Conservation (phyloP, 2,888 invertebrate genomes). For the Limnephilus marmoratus region DNA sequence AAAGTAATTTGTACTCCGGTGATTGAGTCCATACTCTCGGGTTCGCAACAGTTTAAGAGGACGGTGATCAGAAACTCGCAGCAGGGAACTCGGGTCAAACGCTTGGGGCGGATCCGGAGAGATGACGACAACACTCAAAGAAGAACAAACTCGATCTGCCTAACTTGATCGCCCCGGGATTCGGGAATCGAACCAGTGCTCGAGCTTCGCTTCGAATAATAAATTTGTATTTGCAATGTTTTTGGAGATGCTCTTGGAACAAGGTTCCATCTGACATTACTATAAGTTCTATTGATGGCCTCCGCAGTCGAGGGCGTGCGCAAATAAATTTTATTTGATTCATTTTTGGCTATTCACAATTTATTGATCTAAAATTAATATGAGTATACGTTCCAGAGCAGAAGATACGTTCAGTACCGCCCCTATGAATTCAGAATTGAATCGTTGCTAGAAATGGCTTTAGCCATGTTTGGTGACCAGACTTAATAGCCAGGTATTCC, state of each 20-base stretch:
- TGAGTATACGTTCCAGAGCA: too few relatives aligned
- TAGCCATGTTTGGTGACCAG: too few relatives aligned
- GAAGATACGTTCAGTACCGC: too few relatives aligned
- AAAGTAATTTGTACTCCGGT: background rate
- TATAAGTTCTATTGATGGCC: too few relatives aligned
- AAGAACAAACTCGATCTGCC: background rate
- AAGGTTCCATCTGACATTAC: background rate
- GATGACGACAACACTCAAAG: background rate
- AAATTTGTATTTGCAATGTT: background rate
- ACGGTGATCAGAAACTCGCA: background rate
- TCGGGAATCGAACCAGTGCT: background rate
- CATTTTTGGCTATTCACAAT: too few relatives aligned
- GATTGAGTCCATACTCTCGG: background rate
- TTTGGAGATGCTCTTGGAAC: background rate
- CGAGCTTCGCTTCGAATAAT: background rate
- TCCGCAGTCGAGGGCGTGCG: too few relatives aligned
- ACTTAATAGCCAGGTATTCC: too few relatives aligned
- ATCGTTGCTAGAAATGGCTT: too few relatives aligned
- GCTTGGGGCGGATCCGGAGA: background rate
- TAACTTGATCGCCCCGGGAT: background rate
- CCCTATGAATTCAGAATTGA: too few relatives aligned
- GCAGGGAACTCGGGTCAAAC: background rate
- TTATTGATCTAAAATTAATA: too few relatives aligned
- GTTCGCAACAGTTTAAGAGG: background rate
- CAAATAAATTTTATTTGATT: too few relatives aligned